Base-by-base conservation (phyloP, 2,797 vertebrate species). In the Enteromius argenteus region DNA sequence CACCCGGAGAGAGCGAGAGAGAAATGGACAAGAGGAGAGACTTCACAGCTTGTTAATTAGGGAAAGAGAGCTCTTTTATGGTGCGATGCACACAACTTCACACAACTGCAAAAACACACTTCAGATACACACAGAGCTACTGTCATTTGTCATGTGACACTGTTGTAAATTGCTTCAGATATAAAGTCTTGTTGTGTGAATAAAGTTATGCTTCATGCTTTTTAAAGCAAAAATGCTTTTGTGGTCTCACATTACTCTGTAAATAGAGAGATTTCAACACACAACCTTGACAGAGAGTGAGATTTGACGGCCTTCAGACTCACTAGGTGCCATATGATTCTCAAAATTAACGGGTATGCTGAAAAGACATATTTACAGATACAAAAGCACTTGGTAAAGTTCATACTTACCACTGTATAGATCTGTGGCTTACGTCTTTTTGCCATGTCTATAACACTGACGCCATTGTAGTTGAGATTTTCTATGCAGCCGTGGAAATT, bases 401-500 rank as follows among this genome's bases (percentile, higher is more conserved):
- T 30, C 30, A 39, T 35, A 23, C 87, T 72, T 81, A 92, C 91
- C 87, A 90, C 86, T 1, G 86, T 91, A 86, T 88, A 91, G 75
- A 92, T 91, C 86, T 91, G 91, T 58, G 90, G 91, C 77, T 92
- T 92, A 62, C 84, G 87, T 85, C 91, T 87, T 80, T 91, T 91
- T 51, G 90, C 91, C 84, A 91, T 88, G 83, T 92, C 90, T 14
- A 91, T 91, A 80, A 92, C 86, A 66, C 90, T 90, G 66, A 91
- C 88, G 23, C 90, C 89, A 3, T 91, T 92, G 88, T 91, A 91
- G 81, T 92, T 89, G 39, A 91, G 87, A 79, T 91, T 91, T 77
- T 91, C 90, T 37, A 91, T 81, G 53, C 91, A 91, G 67, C 91
- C 89, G 17, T 90, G 89, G 77, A 92, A 90, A 77, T 91, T 91